phyloP scores from a whole-genome alignment of 2,113 vertebrate genomes.

The Copsychus sechellarum region DNA sequence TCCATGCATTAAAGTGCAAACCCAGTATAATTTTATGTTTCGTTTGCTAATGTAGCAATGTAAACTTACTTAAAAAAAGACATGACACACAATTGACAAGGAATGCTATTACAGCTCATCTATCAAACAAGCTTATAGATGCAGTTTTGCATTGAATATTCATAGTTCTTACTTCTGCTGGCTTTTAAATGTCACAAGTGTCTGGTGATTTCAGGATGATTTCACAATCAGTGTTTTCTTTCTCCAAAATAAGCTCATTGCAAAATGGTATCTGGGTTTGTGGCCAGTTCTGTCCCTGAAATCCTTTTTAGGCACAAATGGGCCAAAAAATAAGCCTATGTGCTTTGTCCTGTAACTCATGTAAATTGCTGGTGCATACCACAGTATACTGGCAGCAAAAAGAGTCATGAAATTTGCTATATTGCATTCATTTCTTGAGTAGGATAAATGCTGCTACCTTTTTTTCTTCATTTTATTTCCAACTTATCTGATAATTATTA shows the following conservation, averaged over 20 bases:
- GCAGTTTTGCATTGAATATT: not conserved
- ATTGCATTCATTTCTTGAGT: not conserved
- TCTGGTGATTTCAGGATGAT: not conserved
- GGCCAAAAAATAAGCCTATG: not conserved
- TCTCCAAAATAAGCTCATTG: not conserved
- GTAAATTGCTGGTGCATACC: not conserved
- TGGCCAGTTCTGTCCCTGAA: not conserved
- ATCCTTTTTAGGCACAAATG: not conserved
- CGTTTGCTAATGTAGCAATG: constrained; percentile 1
- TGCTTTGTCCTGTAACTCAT: not conserved
- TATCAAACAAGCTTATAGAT: not conserved
- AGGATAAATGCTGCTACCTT: not conserved
- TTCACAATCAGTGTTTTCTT: not conserved
- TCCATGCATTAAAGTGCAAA: not conserved
- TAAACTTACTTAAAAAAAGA: not conserved
- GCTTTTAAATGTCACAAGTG: not conserved
- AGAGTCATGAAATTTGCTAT: not conserved
- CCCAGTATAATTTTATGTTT: constrained; percentile 8
- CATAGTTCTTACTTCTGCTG: not conserved
- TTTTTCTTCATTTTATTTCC: not conserved
- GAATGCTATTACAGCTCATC: not conserved
- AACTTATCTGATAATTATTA: not conserved
- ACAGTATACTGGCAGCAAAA: not conserved
- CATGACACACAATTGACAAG: not conserved
- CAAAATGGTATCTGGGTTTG: not conserved